Evolutionary conservation across 2,797 vertebrate species (phyloP).

Genomic region (Neosalanx taihuensis): DNA sequence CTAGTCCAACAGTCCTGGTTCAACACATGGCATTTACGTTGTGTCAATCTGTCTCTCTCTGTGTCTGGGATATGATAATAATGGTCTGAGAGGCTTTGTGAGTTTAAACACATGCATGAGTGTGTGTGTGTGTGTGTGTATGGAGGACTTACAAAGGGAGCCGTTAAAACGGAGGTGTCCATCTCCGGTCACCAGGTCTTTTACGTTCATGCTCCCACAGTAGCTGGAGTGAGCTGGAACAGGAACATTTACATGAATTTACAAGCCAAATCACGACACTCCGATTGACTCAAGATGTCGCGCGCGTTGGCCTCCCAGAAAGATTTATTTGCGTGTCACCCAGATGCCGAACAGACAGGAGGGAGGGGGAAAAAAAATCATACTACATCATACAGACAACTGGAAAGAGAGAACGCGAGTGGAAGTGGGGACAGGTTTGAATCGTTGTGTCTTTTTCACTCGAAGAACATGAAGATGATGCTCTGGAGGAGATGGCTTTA

Average conservation of each 20-base stretch:
- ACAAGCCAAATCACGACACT: conserved; percentile 14
- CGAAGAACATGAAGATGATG: background rate
- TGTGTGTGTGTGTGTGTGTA: background rate
- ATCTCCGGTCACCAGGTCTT: conserved; percentile 79
- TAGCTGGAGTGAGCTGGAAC: conserved; percentile 85
- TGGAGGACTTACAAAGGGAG: conserved; percentile 83
- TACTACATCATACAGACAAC: too few relatives aligned
- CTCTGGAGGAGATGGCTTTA: conserved; percentile 5
- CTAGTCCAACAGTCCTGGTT: conserved; percentile 57
- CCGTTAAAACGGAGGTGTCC: conserved; percentile 75
- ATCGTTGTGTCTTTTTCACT: too few relatives aligned
- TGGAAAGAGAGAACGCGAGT: background rate
- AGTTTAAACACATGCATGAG: conserved; percentile 14
- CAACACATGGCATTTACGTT: conserved; percentile 48
- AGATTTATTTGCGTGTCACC: conserved; percentile 29
- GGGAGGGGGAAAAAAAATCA: background rate
- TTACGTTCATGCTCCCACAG: conserved; percentile 83
- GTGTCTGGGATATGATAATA: background rate
- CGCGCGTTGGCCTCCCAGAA: background rate
- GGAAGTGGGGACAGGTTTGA: too few relatives aligned
- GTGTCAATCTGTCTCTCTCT: background rate
- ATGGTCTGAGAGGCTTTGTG: conserved; percentile 7
- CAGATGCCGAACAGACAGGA: conserved; percentile 10
- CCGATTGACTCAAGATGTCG: background rate
- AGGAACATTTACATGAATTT: conserved; percentile 39